Evolutionary conservation across 1,140 invertebrate genomes (phyloP).

Genomic region (Holotrichia oblita): DNA sequence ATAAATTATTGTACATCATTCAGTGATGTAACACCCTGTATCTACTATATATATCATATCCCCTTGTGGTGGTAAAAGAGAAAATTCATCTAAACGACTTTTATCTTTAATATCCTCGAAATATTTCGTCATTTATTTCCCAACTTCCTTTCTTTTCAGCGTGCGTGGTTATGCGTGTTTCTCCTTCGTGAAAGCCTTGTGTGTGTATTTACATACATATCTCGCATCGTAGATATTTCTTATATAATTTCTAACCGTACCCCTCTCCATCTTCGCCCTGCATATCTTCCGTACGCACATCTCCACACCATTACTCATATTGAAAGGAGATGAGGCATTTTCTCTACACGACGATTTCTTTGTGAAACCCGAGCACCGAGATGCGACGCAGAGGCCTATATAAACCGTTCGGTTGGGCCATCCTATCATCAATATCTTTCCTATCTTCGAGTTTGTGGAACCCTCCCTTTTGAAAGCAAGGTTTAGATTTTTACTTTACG

Average conservation of each 20-base stretch:
- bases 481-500: no score
- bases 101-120: background rate
- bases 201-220: constrained; percentile 3
- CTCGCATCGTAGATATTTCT: background rate
- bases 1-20: no score
- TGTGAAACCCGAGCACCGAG: background rate
- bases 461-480: background rate
- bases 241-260: constrained; percentile 4
- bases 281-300: background rate
- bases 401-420: background rate
- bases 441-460: background rate
- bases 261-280: no score
- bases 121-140: background rate
- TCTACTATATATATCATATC: no score
- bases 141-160: background rate
- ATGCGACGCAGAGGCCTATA: background rate
- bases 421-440: constrained; percentile 17
- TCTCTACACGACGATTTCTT: background rate
- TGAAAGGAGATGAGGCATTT: background rate
- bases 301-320: constrained; percentile 12
- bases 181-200: background rate
- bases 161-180: background rate
- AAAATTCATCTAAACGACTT: background rate
- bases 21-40: no score
- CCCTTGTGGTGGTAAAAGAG: no score